Percentiles rank a stretch among this genome's conserved stretches.
Evolutionary conservation across 1,140 invertebrate genomes (phyloP).

Genomic region (Neocloeon triangulifer): DNA sequence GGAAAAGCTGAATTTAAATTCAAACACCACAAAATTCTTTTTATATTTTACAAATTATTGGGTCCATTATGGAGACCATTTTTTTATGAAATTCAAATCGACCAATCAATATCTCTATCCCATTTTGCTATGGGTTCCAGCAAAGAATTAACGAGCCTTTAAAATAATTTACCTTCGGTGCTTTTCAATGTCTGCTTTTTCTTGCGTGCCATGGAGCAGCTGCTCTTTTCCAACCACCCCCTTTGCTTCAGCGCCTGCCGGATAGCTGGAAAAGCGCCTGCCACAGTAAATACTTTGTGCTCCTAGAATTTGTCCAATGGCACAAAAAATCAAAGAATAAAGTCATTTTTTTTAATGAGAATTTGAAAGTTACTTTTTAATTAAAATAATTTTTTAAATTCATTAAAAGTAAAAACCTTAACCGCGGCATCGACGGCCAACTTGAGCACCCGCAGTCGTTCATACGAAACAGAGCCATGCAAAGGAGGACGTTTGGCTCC

Average conservation of each 20-base stretch:
- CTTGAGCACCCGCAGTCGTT: constrained; percentile 1
- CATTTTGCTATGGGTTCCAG: background rate
- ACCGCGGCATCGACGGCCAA: background rate
- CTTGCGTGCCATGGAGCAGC: too few relatives aligned
- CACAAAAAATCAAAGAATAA: too few relatives aligned
- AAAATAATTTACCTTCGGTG: background rate
- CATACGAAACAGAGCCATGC: background rate
- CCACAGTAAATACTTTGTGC: constrained; percentile 7
- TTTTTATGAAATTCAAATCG: background rate
- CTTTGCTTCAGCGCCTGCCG: constrained; percentile 19
- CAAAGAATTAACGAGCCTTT: background rate
- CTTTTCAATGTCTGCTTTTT: too few relatives aligned
- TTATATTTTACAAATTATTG: too few relatives aligned
- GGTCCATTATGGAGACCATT: background rate
- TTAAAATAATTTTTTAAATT: too few relatives aligned
- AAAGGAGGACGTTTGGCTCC: too few relatives aligned
- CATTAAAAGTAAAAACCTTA: constrained; percentile 1
- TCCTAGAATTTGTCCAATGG: too few relatives aligned
- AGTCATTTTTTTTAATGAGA: too few relatives aligned
- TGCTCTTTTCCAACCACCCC: constrained; percentile 25
- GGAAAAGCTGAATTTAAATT: too few relatives aligned
- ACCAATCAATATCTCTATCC: background rate
- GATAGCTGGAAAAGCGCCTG: constrained; percentile 15
- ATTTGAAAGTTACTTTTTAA: too few relatives aligned
- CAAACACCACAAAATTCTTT: too few relatives aligned